phyloP scores from a whole-genome alignment of 2,113 vertebrate genomes.

The Eurystomus gularis region DNA sequence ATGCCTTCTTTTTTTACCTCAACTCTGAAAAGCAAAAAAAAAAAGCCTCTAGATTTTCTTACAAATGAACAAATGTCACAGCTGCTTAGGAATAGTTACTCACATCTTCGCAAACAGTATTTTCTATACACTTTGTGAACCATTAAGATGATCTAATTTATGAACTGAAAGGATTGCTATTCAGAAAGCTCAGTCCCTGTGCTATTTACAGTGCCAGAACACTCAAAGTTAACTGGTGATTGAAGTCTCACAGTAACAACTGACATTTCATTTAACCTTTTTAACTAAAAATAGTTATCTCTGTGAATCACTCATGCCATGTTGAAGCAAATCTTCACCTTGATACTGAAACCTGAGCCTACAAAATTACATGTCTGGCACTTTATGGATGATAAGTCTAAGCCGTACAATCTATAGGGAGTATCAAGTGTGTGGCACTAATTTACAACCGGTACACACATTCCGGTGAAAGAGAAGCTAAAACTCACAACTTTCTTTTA shows the following conservation, averaged over 20 bases:
- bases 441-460: not conserved
- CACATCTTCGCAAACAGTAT: not conserved
- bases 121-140: not conserved
- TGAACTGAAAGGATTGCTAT: not conserved
- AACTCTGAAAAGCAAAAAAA: not conserved
- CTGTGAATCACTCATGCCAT: not conserved
- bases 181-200: constrained; percentile 37
- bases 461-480: not conserved
- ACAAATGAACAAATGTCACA: not conserved
- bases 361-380: not conserved
- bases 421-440: not conserved
- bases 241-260: constrained; percentile 48
- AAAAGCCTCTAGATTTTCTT: not conserved
- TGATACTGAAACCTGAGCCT: constrained; percentile 2
- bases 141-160: constrained; percentile 48
- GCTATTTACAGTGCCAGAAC: constrained; percentile 28
- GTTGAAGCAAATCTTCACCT: constrained; percentile 39
- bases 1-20: not conserved
- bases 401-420: not conserved
- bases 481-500: not conserved
- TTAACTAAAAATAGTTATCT: constrained; percentile 52
- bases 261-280: constrained; percentile 64
- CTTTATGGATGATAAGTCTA: constrained; percentile 19
- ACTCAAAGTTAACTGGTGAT: constrained; percentile 30
- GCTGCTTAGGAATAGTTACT: not conserved